Evolutionary conservation across 2,888 invertebrate species (phyloP).

Genomic region (Operophtera brumata): DNA sequence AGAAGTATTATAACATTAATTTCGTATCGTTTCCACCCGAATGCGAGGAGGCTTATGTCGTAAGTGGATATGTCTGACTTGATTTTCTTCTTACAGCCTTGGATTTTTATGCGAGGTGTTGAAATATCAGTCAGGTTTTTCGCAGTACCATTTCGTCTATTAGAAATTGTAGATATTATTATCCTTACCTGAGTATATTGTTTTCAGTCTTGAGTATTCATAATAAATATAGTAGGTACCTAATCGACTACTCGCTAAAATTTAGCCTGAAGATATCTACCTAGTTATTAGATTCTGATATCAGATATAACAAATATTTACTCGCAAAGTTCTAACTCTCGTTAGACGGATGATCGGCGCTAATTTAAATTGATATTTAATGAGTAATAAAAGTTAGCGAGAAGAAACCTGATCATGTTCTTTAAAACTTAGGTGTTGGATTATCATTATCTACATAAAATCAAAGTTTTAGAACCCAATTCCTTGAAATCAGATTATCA

Average conservation of each 20-base stretch:
- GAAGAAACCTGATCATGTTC: not conserved
- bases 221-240: not conserved
- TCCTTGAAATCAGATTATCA: not conserved
- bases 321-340: slow-evolving; percentile 10
- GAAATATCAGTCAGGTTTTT: not conserved
- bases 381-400: not conserved
- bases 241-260: slow-evolving; percentile 7
- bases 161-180: no score
- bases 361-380: slow-evolving; percentile 18
- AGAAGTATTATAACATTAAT: slow-evolving; percentile 10
- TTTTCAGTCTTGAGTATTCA: not conserved
- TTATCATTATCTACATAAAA: not conserved
- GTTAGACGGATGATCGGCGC: slow-evolving; percentile 17
- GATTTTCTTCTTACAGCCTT: not conserved
- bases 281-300: slow-evolving; percentile 11
- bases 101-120: not conserved
- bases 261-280: slow-evolving; percentile 11
- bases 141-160: not conserved
- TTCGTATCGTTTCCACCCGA: slow-evolving; percentile 9
- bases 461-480: not conserved
- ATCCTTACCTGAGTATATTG: no score
- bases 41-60: slow-evolving; percentile 4
- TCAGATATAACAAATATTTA: slow-evolving; percentile 18
- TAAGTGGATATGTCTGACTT: slow-evolving; percentile 3
- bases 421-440: not conserved